A percentile compares a stretch with the other conserved stretches of the same genome.
Conservation (phyloP, 2,888 invertebrate species). For the Yponomeuta cagnagella region DNA sequence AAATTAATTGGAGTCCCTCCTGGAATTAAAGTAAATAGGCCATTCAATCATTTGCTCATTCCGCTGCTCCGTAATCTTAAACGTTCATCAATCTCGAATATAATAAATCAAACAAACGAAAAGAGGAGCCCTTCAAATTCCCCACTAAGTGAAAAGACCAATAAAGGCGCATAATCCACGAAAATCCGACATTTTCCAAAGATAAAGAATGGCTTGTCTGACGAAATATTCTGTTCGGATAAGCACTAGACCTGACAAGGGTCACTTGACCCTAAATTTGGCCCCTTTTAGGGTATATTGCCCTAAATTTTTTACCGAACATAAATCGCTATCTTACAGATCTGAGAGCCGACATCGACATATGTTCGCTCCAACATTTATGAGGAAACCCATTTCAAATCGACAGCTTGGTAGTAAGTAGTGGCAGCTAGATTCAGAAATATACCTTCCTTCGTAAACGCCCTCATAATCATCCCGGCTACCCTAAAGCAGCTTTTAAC, state of each 20-base stretch:
- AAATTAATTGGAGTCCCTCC: neutral
- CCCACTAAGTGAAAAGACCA: neutral
- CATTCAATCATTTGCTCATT: neutral
- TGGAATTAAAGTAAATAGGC: neutral
- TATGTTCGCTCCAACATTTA: neutral
- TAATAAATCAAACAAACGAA: neutral
- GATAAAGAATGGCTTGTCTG: neutral
- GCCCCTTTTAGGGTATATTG: neutral
- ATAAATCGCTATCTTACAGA: neutral
- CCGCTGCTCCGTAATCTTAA: neutral
- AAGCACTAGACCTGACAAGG: conserved; percentile 1
- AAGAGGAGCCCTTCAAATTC: neutral
- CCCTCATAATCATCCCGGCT: too few relatives aligned
- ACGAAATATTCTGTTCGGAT: conserved; percentile 5
- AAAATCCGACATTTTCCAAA: neutral
- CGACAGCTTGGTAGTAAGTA: too few relatives aligned
- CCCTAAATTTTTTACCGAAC: neutral
- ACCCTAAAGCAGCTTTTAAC: too few relatives aligned
- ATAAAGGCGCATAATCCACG: neutral
- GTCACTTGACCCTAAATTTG: conserved; percentile 7
- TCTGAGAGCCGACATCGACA: neutral
- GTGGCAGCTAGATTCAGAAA: too few relatives aligned
- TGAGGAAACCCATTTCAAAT: neutral
- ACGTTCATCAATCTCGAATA: neutral
- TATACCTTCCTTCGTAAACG: too few relatives aligned